Percentiles rank a stretch among this genome's conserved stretches.
These are phyloP conservation scores for Bombus huntii DNA, from an alignment of 1,140 invertebrate species.

Conservation along the genomic window DNA sequence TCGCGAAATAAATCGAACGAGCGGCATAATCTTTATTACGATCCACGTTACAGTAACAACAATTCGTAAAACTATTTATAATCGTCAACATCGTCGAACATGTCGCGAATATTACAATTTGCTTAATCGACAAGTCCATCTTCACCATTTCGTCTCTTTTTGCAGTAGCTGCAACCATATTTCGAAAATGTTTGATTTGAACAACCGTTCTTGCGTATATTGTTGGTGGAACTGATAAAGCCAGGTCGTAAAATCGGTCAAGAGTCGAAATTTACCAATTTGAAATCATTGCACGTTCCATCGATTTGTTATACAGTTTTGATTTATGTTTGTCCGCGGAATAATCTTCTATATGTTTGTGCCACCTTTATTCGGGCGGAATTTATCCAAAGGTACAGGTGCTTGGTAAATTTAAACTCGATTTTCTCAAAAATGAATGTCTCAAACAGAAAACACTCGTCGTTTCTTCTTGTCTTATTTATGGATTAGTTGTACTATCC, in stretches of 20 bases:
- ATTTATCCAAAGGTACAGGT: too few species aligned
- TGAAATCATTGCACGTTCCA: neutral
- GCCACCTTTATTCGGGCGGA: too few species aligned
- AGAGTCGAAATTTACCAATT: neutral
- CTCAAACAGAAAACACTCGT: neutral
- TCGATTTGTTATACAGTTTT: neutral
- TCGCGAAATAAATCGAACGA: constrained; percentile 23
- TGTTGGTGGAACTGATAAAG: neutral
- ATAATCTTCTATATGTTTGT: neutral
- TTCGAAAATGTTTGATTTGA: neutral
- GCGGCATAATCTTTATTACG: constrained; percentile 8
- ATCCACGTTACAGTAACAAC: constrained; percentile 1
- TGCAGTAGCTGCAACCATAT: neutral
- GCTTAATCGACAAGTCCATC: neutral
- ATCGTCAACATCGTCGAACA: neutral
- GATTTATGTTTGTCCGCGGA: neutral
- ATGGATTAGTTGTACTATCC: too few species aligned
- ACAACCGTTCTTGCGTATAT: neutral
- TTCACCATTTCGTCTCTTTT: neutral
- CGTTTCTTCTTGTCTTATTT: too few species aligned
- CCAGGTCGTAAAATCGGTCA: neutral
- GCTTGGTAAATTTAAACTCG: too few species aligned
- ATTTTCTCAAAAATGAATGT: neutral
- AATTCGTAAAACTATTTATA: neutral
- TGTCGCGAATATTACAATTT: neutral